phyloP scores from a whole-genome alignment of 2,888 invertebrate genomes.

The Nycteola revayana region DNA sequence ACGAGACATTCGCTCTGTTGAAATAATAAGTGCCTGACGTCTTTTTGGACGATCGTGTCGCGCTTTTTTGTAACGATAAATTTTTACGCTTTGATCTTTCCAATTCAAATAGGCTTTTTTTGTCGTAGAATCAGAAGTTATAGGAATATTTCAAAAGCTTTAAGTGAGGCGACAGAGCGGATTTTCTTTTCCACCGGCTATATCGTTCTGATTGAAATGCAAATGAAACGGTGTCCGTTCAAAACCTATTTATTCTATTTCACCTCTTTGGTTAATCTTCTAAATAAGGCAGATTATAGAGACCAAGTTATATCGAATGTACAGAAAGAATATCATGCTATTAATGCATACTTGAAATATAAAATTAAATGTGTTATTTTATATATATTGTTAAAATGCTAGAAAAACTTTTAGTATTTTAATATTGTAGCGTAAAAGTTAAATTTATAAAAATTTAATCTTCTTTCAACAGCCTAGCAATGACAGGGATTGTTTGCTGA shows the following conservation, averaged over 20 bases:
- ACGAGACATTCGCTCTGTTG: constrained; percentile 74
- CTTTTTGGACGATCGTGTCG: constrained; percentile 71
- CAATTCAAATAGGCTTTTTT: constrained; percentile 80
- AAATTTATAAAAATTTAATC: constrained; percentile 52
- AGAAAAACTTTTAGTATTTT: too few relatives aligned
- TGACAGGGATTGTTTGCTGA: constrained; percentile 59
- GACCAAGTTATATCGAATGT: too few relatives aligned
- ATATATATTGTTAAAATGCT: too few relatives aligned
- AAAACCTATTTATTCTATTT: constrained; percentile 71
- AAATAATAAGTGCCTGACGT: constrained; percentile 80
- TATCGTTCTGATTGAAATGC: constrained; percentile 80
- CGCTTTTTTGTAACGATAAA: constrained; percentile 74
- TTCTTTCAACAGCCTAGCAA: constrained; percentile 48
- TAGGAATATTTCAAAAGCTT: constrained; percentile 80
- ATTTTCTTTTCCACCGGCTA: constrained; percentile 77
- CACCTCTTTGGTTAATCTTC: constrained; percentile 62
- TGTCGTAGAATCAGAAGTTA: constrained; percentile 76
- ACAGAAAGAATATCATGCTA: too few relatives aligned
- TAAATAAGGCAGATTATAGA: too few relatives aligned
- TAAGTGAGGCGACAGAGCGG: constrained; percentile 76
- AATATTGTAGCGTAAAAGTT: too few relatives aligned
- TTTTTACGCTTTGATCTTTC: constrained; percentile 80
- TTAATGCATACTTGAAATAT: too few relatives aligned
- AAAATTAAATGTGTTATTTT: too few relatives aligned
- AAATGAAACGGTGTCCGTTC: constrained; percentile 76